Evolutionary conservation across 53 echinoderm and acorn worm genomes (phyloP), one percentile per base, ranked within the genome.

Genomic region (Patiria pectinifera): DNA sequence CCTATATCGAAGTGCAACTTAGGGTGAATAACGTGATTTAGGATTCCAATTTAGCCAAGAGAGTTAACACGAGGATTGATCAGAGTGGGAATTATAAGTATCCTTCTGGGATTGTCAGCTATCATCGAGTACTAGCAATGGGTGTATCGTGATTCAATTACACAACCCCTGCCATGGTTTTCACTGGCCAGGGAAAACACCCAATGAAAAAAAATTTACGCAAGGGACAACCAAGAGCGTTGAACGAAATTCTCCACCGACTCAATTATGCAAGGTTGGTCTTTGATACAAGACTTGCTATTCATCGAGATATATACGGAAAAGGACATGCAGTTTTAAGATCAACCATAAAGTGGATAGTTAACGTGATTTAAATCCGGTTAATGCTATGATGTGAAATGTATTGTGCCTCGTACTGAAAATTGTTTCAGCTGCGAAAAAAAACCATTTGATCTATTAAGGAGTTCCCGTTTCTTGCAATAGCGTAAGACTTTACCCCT

Each of bases 101-200:
- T 66, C 62, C 83, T 82, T 19, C 53, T 60, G 58, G 11, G 83
- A 61, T 84, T 26, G 23, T 84, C 62, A 25, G 66, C 53, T 24
- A 84, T 15, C 84, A 84, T 24, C 84, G 84, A 24, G 23, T 62
- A 26, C 70, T 18, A 84, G 66, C 26, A 49, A 62, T 66, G 66
- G 84, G 84, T 62, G 84, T 84, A 77, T 0, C 61, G 26, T 84
- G 62, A 84, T 61, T 84, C 61, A 84, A 84, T 84, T 62, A 60
- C 35, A 84, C 84, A 35, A 25, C 66, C 84, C 21, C 63, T 13
- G 84, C 62, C 63, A 84, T 84, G 62, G 62, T 63, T 66, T 43
- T 66, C 84, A 84, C 23, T 62, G 84, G 4, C 11, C 70, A 18
- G 70, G 4, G 21, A 70, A 60, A 60, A 12, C 19, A 4, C 21